phyloP scores from a whole-genome alignment of 1,140 invertebrate species.

The Drosophila pallidifrons region DNA sequence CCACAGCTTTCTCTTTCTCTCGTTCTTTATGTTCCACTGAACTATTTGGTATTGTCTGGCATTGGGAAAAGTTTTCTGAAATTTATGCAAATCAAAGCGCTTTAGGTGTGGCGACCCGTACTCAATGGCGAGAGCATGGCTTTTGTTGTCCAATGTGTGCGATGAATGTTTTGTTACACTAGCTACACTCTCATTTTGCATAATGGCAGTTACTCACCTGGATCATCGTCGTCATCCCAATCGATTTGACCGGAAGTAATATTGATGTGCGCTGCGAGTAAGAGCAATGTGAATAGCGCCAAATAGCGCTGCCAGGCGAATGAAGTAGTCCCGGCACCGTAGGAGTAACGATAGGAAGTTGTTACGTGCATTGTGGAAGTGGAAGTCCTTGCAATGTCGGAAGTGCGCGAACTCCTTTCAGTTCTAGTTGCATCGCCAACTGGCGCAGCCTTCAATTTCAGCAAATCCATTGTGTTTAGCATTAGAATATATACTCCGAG shows the following conservation, averaged over 20 bases:
- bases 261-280: conserved; percentile 72
- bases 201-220: conserved; percentile 77
- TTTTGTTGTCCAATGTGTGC: conserved; percentile 42
- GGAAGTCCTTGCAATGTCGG: conserved; percentile 53
- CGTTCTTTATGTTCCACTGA: conserved; percentile 24
- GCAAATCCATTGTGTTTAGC: conserved; percentile 73
- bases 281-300: conserved; percentile 68
- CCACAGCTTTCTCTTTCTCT: background rate
- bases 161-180: conserved; percentile 46
- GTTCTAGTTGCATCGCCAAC: conserved; percentile 32
- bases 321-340: background rate
- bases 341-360: conserved; percentile 36
- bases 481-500: conserved; percentile 45
- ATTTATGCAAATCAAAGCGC: conserved; percentile 73
- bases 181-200: background rate
- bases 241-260: conserved; percentile 84
- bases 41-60: conserved; percentile 49
- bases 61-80: conserved; percentile 30
- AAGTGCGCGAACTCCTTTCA: conserved; percentile 44
- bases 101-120: conserved; percentile 31
- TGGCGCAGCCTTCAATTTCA: conserved; percentile 50
- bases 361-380: conserved; percentile 64
- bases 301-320: conserved; percentile 55
- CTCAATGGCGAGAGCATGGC: conserved; percentile 37
- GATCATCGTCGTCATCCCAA: conserved; percentile 85